phyloP scores from a whole-genome alignment of 64 coral and sea anemone genomes.

The Montipora foliosa region DNA sequence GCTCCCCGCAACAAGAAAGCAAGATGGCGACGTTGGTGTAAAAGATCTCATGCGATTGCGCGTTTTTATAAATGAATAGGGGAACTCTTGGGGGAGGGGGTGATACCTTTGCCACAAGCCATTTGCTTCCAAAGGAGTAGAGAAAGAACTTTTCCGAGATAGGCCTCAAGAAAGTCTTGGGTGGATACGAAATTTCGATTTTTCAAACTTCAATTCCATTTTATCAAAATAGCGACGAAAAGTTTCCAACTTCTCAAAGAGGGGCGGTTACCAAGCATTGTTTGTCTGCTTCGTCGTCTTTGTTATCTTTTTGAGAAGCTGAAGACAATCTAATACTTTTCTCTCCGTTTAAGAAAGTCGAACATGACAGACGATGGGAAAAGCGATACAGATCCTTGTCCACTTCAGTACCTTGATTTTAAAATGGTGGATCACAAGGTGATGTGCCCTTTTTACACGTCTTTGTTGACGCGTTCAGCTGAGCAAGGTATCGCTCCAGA shows the following conservation, averaged over 20 bases:
- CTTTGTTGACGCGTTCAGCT: constrained; percentile 75
- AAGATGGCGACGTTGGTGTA: constrained; percentile 17
- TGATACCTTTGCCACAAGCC: no score
- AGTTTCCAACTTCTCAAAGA: neutral
- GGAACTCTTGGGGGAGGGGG: neutral
- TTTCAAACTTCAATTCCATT: no score
- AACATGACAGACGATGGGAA: constrained; percentile 74
- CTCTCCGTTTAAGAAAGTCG: neutral
- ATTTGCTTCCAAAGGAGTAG: no score
- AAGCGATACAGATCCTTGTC: constrained; percentile 90
- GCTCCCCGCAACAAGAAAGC: constrained; percentile 62
- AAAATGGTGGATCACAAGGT: constrained; percentile 88
- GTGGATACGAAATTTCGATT: no score
- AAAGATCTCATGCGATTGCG: neutral
- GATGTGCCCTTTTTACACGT: constrained; percentile 96
- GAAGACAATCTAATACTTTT: neutral
- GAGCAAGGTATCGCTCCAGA: constrained; percentile 85
- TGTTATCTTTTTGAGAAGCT: neutral
- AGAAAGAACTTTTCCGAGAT: no score
- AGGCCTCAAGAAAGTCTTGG: no score
- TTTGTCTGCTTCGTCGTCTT: no score
- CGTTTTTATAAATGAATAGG: neutral
- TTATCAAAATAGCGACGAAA: no score
- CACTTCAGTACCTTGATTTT: constrained; percentile 96
- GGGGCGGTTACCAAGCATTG: constrained; percentile 9